Base-by-base conservation (phyloP, 2,888 invertebrate species). In the Diarsia brunnea region DNA sequence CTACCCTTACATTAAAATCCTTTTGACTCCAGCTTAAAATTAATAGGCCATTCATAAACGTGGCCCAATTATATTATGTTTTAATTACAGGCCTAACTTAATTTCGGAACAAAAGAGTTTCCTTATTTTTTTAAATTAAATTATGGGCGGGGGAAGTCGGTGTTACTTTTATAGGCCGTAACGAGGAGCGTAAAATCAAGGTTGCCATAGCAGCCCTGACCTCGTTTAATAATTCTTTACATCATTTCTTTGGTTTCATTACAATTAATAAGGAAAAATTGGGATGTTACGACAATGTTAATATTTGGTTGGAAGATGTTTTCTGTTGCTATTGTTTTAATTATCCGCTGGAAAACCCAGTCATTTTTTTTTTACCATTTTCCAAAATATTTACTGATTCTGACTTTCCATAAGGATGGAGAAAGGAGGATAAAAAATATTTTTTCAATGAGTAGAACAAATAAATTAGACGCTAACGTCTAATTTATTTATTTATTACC, bases 21-120 rank as follows among this genome's bases (percentile, higher is more conserved):
- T 90, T 91, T 91, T 85, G 85, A 90, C 88, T 89, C 83, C 79
- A 82, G 88, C 89, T 88, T 85, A 85, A 88, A 91, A 90, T 90
- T 92, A 92, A 92, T 92, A 89, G 88, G 85, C 88, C 87, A 90
- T 90, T 92, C 89, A 90, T 90, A 90, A 90, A 90, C 87, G 88
- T 64, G 84, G 80, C 84, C 89, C 90, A 90, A 91, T 90, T 90
- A 88, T 90, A 91, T 91, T 91, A 89, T 87, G 90, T 90, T 91
- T 90, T 90, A 90, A 91, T 91, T 90, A 91, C 88, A 84, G 75
- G 75, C 79, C 84, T 88, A 86, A 88, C 86, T 84, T 88, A 87
- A 88, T 87, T 87, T 86, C 51, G 65, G 47, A 80, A 86, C 84
- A 88, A 88, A 88, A 88, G 84, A 80, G 86, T 86, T 85, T 85